A percentile compares a stretch with the other conserved stretches of the same genome.
phyloP scores from a whole-genome alignment of 2,888 invertebrate species.

The Parthenolecanium corni region DNA sequence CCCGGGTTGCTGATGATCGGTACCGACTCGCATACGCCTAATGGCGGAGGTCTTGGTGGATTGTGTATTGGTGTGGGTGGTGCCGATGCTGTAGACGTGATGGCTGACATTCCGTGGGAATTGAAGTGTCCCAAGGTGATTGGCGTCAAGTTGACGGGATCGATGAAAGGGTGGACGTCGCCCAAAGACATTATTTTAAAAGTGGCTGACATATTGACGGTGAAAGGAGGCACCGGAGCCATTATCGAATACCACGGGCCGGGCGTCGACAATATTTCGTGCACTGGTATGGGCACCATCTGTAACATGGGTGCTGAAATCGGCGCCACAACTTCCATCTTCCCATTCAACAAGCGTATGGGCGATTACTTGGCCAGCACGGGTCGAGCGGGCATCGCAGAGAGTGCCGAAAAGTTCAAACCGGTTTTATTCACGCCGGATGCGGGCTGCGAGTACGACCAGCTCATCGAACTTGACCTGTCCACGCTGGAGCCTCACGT shows the following conservation, averaged over 20 bases:
- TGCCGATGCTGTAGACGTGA: conserved; percentile 98
- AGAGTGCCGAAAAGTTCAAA: conserved; percentile 58
- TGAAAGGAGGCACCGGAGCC: conserved; percentile 96
- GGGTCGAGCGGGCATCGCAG: conserved; percentile 57
- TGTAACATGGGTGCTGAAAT: conserved; percentile 99
- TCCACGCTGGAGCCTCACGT: conserved; percentile 91
- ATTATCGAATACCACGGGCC: conserved; percentile 97
- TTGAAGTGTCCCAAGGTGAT: conserved; percentile 98
- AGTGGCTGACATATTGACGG: conserved; percentile 44
- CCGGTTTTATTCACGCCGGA: conserved; percentile 65
- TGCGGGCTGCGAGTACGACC: conserved; percentile 74
- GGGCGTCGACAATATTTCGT: conserved; percentile 97
- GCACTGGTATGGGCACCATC: conserved; percentile 96
- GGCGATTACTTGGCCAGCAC: conserved; percentile 83
- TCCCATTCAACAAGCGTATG: conserved; percentile 96
- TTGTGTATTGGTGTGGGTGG: conserved; percentile 98
- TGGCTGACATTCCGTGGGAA: conserved; percentile 99
- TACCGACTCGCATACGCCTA: conserved; percentile 98
- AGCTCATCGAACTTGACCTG: conserved; percentile 81
- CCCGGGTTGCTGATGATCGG: conserved; percentile 96
- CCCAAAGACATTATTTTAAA: conserved; percentile 98
- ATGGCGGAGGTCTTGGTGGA: conserved; percentile 95
- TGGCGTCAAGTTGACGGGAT: conserved; percentile 89
- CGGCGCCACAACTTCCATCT: conserved; percentile 94
- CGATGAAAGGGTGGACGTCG: conserved; percentile 93